These are phyloP conservation scores for Forpus xanthops DNA, from an alignment of 2,797 vertebrate species.

Conservation along the genomic window DNA sequence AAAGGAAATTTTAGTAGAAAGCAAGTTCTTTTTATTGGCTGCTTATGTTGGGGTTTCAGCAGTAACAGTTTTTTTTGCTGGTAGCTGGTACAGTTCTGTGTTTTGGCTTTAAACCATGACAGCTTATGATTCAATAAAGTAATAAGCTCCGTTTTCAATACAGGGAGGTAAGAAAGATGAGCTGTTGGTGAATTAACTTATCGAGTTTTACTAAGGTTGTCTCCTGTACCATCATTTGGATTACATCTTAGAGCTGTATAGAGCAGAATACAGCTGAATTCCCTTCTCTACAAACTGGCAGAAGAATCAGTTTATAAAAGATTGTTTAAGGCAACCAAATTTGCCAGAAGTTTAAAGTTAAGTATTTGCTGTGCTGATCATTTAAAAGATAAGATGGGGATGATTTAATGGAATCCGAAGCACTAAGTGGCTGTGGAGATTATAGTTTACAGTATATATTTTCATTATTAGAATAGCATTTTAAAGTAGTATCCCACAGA, in stretches of 20 bases:
- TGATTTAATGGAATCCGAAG: conserved; percentile 44
- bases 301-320: conserved; percentile 26
- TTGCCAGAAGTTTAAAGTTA: conserved; percentile 23
- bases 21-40: neutral
- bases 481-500: neutral
- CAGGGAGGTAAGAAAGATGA: neutral
- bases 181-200: neutral
- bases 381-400: conserved; percentile 8
- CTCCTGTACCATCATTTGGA: neutral
- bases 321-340: conserved; percentile 1
- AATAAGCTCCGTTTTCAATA: neutral
- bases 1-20: neutral
- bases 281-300: neutral
- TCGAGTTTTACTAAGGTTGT: neutral
- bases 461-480: neutral
- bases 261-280: neutral
- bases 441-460: neutral
- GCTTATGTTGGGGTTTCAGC: neutral
- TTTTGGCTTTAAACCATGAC: neutral
- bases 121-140: neutral
- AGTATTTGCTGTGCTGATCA: neutral
- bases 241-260: neutral
- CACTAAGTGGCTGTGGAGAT: neutral
- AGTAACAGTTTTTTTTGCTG: neutral
- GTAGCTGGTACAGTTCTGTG: neutral